Conservation (phyloP, 2,113 vertebrate species). For the Planiliza haematocheilus region DNA sequence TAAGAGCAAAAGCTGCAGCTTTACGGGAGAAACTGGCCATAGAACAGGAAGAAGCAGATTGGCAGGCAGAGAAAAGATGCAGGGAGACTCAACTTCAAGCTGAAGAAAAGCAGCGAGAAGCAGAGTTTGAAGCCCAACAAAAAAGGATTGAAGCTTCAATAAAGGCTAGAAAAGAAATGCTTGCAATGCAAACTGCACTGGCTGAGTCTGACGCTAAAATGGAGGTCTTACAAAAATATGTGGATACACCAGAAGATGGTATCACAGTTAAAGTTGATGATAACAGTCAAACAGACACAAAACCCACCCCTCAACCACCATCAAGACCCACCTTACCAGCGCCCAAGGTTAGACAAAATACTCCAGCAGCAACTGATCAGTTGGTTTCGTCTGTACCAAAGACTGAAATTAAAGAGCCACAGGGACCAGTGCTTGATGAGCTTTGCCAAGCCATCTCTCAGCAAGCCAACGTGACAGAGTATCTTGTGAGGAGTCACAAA, state of each 20-base stretch:
- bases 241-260: background rate
- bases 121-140: conserved; percentile 41
- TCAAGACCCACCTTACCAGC: too few species aligned
- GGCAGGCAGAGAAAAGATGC: background rate
- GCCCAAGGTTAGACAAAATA: background rate
- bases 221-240: conserved; percentile 41
- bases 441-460: conserved; percentile 52
- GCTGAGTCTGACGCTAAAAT: conserved; percentile 50
- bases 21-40: conserved; percentile 25
- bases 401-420: background rate
- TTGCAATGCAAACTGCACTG: conserved; percentile 36
- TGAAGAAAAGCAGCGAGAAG: background rate
- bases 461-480: conserved; percentile 54
- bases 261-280: background rate
- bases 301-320: background rate
- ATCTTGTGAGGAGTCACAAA: conserved; percentile 52
- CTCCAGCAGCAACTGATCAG: background rate
- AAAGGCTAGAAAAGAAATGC: conserved; percentile 16
- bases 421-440: conserved; percentile 25
- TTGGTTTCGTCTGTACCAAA: background rate
- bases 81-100: too few species aligned
- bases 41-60: conserved; percentile 32
- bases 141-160: conserved; percentile 35
- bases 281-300: background rate
- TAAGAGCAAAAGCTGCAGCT: conserved; percentile 42